These are phyloP conservation scores for Ramphastos sulfuratus DNA, from an alignment of 2,113 vertebrate genomes.

Conservation along the genomic window DNA sequence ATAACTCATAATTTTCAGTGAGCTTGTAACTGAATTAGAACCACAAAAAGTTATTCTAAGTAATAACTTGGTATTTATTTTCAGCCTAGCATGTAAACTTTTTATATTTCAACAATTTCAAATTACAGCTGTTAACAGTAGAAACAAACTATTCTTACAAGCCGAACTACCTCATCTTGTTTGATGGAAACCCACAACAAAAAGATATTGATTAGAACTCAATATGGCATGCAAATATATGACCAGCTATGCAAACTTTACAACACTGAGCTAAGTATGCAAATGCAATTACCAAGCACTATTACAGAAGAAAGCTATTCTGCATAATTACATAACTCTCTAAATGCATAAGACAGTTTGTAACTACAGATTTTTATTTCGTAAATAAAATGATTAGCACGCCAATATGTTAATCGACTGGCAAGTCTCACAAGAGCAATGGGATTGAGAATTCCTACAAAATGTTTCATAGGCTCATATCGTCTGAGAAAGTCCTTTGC, in stretches of 20 bases:
- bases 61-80: not conserved
- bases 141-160: not conserved
- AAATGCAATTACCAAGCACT: not conserved
- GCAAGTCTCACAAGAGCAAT: not conserved
- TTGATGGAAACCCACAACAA: not conserved
- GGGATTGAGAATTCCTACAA: not conserved
- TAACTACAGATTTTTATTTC: not conserved
- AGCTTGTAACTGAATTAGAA: not conserved
- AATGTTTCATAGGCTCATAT: constrained; percentile 20
- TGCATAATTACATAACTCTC: not conserved
- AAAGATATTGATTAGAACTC: not conserved
- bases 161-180: not conserved
- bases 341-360: not conserved
- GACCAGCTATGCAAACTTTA: not conserved
- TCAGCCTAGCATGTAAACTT: not conserved
- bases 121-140: not conserved
- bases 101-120: not conserved
- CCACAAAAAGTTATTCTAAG: not conserved
- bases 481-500: constrained; percentile 58
- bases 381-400: not conserved
- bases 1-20: not conserved
- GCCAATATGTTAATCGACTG: not conserved
- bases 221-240: not conserved
- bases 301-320: not conserved
- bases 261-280: not conserved